Evolutionary conservation across 2,113 vertebrate genomes (phyloP), one percentile per base, ranked within the genome.

Genomic region (Riparia riparia): DNA sequence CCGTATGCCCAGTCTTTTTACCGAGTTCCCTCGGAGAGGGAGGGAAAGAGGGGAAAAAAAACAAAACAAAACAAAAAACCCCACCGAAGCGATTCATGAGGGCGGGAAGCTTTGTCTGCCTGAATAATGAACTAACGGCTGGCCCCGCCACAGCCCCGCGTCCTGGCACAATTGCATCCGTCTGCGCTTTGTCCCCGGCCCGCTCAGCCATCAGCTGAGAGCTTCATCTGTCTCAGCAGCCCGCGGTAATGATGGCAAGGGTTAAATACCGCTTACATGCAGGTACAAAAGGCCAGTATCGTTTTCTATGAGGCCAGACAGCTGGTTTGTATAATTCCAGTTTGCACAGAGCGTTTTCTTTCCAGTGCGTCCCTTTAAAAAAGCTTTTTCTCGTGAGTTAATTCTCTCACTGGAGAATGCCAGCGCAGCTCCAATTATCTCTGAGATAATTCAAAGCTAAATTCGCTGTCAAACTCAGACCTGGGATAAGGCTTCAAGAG

Each of bases 51-150:
- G 28, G 14, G 15, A 25, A 34, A 25, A 34, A 17, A 34, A 37
- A 14, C 18, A 14, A 6, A 45, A 1, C 89, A 37, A 37, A 37
- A 37, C 37, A 37, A 37, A 37, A 37, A 37, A 7, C 8, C 37
- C 37, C 37, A 37, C 37, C 28, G 37, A 39, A 51, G 70, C 50
- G 82, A 86, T 69, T 86, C 41, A 61, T 21, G 88, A 76, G 82
- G 79, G 94, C 4, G 4, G 20, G 82, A 47, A 90, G 96, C 95
- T 97, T 95, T 96, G 94, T 97, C 72, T 9, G 64, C 68, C 90
- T 26, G 96, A 89, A 97, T 94, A 97, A 96, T 86, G 96, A 97
- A 68, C 92, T 31, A 89, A 84, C 50, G 92, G 96, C 92, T 74
- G 93, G 97, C 89, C 92, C 80, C 61, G 93, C 14, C 32, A 32